phyloP scores from a whole-genome alignment of 2,113 vertebrate genomes.

The Holacanthus passer region DNA sequence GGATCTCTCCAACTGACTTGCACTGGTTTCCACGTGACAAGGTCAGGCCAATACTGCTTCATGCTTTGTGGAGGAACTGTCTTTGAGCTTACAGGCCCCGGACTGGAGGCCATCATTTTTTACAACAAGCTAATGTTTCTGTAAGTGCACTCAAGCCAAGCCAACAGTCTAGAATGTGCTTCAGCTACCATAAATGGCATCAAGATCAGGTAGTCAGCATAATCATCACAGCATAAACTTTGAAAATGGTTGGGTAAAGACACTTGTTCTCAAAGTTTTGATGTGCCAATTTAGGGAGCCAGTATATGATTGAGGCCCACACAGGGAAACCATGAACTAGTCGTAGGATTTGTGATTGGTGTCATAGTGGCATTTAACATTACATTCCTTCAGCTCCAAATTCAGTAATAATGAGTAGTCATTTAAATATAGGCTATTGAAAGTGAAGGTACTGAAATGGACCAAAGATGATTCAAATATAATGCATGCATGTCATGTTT shows the following conservation, averaged over 20 bases:
- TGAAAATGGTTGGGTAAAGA: neutral
- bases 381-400: too few species aligned
- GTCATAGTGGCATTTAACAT: too few species aligned
- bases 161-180: neutral
- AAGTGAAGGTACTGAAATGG: too few species aligned
- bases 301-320: too few species aligned
- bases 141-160: neutral
- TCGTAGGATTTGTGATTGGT: too few species aligned
- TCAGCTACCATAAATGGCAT: neutral
- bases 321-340: too few species aligned
- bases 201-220: neutral
- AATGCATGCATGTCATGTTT: too few species aligned
- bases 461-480: too few species aligned
- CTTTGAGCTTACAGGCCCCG: neutral
- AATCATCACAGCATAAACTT: neutral
- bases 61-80: neutral
- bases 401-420: too few species aligned
- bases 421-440: too few species aligned
- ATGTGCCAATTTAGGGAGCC: too few species aligned
- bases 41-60: slow-evolving; percentile 32
- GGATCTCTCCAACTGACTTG: slow-evolving; percentile 26
- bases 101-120: neutral
- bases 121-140: neutral
- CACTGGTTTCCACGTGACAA: slow-evolving; percentile 26
- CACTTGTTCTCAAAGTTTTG: neutral